These are phyloP conservation scores for Mamestra brassicae DNA, from an alignment of 2,888 invertebrate genomes.

Conservation along the genomic window DNA sequence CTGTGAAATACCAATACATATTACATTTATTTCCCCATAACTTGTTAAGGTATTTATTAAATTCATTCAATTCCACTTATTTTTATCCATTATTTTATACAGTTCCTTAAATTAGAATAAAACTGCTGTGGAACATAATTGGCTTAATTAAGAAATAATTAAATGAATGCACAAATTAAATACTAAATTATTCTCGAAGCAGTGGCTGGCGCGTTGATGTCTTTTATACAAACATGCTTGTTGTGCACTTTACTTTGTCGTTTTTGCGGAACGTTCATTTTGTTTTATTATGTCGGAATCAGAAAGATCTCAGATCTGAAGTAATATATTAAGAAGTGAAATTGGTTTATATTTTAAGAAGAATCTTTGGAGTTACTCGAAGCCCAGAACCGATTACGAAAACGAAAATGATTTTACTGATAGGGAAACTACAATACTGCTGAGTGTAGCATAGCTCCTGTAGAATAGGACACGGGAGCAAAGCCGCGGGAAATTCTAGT, in stretches of 20 bases:
- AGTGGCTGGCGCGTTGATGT: slow-evolving; percentile 58
- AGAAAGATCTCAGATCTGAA: too few species aligned
- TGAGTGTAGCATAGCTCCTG: too few species aligned
- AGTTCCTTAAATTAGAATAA: slow-evolving; percentile 14
- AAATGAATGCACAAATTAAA: slow-evolving; percentile 16
- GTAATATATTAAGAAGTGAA: too few species aligned
- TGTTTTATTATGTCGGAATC: too few species aligned
- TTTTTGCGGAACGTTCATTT: too few species aligned
- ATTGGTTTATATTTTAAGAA: too few species aligned
- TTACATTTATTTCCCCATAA: slow-evolving; percentile 36
- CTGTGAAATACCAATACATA: slow-evolving; percentile 27
- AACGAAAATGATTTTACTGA: too few species aligned
- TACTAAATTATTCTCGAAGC: background rate
- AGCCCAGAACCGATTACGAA: too few species aligned
- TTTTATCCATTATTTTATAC: slow-evolving; percentile 10
- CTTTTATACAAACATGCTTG: slow-evolving; percentile 55
- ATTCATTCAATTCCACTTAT: slow-evolving; percentile 20
- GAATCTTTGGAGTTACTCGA: too few species aligned
- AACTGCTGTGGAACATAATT: slow-evolving; percentile 13
- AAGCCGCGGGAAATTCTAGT: too few species aligned
- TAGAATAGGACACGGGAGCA: too few species aligned
- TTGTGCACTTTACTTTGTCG: background rate
- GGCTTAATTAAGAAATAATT: slow-evolving; percentile 1
- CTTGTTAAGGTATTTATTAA: slow-evolving; percentile 10
- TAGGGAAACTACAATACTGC: too few species aligned